phyloP scores from a whole-genome alignment of 2,797 vertebrate genomes.

The Dicrostonyx torquatus region DNA sequence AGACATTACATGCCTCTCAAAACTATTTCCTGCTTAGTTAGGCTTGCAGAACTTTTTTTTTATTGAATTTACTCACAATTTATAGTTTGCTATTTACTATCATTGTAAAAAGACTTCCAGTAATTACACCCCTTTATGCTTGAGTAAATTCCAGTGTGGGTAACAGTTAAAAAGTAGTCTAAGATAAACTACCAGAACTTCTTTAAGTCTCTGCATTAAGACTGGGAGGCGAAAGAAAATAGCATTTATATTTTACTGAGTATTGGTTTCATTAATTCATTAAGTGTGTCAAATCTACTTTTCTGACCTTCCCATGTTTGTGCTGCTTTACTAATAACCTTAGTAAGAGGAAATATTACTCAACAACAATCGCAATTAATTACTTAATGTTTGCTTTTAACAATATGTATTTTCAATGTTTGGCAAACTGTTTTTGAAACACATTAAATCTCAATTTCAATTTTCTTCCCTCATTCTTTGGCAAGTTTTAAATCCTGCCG shows the following conservation, averaged over 20 bases:
- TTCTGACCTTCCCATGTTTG: not conserved
- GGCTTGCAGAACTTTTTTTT: not conserved
- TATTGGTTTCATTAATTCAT: slow-evolving; percentile 22
- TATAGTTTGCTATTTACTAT: not conserved
- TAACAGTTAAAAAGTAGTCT: not conserved
- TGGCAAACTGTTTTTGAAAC: slow-evolving; percentile 53
- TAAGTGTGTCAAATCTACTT: not conserved
- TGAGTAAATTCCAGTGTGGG: slow-evolving; percentile 11
- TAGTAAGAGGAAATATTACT: not conserved
- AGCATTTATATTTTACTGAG: not conserved
- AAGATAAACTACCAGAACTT: slow-evolving; percentile 36
- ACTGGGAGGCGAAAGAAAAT: not conserved
- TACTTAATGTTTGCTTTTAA: slow-evolving; percentile 19
- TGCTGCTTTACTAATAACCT: slow-evolving; percentile 8
- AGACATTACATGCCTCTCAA: not conserved
- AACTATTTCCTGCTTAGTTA: slow-evolving; percentile 59
- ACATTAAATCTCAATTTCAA: slow-evolving; percentile 33
- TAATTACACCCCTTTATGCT: not conserved
- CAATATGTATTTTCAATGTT: not conserved
- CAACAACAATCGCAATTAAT: slow-evolving; percentile 11
- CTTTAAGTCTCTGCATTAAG: slow-evolving; percentile 27
- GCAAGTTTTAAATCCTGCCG: slow-evolving; percentile 56
- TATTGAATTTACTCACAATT: slow-evolving; percentile 34
- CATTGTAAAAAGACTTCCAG: slow-evolving; percentile 40
- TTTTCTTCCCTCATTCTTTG: not conserved